Evolutionary conservation across 2,888 invertebrate genomes (phyloP).

Genomic region (Chrysolina americana): DNA sequence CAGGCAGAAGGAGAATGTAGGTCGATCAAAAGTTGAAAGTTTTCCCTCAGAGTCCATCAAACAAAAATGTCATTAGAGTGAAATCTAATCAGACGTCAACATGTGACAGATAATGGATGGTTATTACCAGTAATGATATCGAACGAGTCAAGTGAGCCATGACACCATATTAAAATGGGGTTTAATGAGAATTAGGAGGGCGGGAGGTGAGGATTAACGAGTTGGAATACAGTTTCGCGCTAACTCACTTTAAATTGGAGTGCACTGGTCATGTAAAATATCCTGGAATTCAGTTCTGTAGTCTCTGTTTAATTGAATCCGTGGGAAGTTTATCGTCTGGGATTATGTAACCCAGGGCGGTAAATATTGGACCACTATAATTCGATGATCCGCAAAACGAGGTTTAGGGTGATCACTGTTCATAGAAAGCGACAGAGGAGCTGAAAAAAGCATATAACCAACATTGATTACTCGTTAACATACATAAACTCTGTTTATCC

Average conservation of each 20-base stretch:
- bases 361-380: slow-evolving; percentile 32
- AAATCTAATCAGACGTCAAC: not conserved
- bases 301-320: slow-evolving; percentile 43
- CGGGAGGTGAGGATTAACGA: slow-evolving; percentile 38
- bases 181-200: slow-evolving; percentile 50
- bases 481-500: not conserved
- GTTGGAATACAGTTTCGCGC: slow-evolving; percentile 41
- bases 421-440: not conserved
- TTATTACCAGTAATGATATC: slow-evolving; percentile 38
- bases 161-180: slow-evolving; percentile 46
- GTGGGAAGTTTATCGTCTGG: slow-evolving; percentile 36
- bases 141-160: slow-evolving; percentile 41
- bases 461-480: not conserved
- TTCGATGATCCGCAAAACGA: not conserved
- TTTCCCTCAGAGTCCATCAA: not conserved
- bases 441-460: not conserved
- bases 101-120: not conserved
- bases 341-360: slow-evolving; percentile 32
- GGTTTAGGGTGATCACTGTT: not conserved
- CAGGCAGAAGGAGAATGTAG: not conserved
- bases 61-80: too few relatives aligned
- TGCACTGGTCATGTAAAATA: slow-evolving; percentile 45
- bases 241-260: slow-evolving; percentile 42
- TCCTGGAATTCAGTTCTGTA: slow-evolving; percentile 42
- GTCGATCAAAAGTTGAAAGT: not conserved